Base-by-base conservation (phyloP, 2,888 invertebrate genomes). In the Nasonovia ribisnigri region DNA sequence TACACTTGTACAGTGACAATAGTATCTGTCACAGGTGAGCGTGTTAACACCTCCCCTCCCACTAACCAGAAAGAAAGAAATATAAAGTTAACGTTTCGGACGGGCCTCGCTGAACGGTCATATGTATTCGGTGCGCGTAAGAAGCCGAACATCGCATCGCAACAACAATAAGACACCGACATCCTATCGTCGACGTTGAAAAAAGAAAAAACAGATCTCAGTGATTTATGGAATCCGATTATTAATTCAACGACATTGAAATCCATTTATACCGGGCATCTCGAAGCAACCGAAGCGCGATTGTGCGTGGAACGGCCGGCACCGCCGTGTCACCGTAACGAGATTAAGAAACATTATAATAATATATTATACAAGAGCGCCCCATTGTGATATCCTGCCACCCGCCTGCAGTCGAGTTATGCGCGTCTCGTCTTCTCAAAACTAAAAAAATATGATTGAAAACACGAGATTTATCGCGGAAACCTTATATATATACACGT, bases 371-470 rank as follows among this genome's bases (percentile, higher is more conserved):
- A 86, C 29, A 43, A 43, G 29, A 90, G 13, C 36, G n/a, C 26
- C 60, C 86, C 51, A 92, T 92, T 92, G 92, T 92, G 51, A 36
- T 77, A 42, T 42, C 43, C 86, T 54, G 51, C 88, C 88, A 36
- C 88, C 88, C 77, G 8, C 54, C 48, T 0, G 26, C 77, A 43
- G 67, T 11, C 46, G 36, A n/a, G 42, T 86, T n/a, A n/a, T 57
- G 36, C 29, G 36, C 11, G 46, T 51, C 24, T 88, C 51, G n/a
- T 51, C 29, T n/a, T 84, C 43, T 91, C 29, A n/a, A 91, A 54
- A 43, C 91, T 16, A n/a, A 77, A 77, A 36, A 88, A 88, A 92
- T 77, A 92, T 88, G 92, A 92, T 92, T 88, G 92, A 88, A 92
- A 88, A 84, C 42, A n/a, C 13, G 88, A 77, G 67, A 54, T 92